Evolutionary conservation across 2,113 vertebrate species (phyloP).

Genomic region (Coturnix japonica): DNA sequence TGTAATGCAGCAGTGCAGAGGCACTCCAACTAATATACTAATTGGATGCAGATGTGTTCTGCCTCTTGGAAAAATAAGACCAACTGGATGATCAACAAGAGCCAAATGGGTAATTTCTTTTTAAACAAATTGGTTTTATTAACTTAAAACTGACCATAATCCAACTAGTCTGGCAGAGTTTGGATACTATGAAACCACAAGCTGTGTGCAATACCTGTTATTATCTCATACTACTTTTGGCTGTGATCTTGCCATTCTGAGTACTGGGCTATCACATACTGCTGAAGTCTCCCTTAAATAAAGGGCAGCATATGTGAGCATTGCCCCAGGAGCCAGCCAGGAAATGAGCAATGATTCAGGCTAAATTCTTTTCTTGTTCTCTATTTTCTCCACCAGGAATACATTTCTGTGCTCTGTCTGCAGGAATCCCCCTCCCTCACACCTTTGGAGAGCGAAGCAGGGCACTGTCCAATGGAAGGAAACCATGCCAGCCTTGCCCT

Average conservation of each 20-base stretch:
- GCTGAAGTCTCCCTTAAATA: conserved; percentile 9
- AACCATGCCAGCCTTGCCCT: neutral
- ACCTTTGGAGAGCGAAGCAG: neutral
- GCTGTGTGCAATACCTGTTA: conserved; percentile 44
- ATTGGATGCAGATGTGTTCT: conserved; percentile 45
- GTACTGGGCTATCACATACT: neutral
- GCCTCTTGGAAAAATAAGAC: conserved; percentile 53
- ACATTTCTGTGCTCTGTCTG: neutral
- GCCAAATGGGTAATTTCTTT: conserved; percentile 61
- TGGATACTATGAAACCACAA: conserved; percentile 44
- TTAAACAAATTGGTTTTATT: conserved; percentile 63
- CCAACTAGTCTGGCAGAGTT: conserved; percentile 55
- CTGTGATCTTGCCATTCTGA: conserved; percentile 22
- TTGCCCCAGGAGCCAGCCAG: conserved; percentile 9
- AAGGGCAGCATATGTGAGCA: neutral
- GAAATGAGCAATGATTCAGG: conserved; percentile 32
- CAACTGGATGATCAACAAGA: conserved; percentile 55
- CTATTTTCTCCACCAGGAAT: neutral
- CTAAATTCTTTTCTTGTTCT: conserved; percentile 23
- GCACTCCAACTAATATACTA: conserved; percentile 23
- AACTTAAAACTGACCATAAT: conserved; percentile 57
- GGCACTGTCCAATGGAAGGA: neutral
- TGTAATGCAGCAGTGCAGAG: conserved; percentile 25
- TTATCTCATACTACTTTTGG: conserved; percentile 59
- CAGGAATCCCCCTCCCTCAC: neutral